Conservation (phyloP, 2,113 vertebrate genomes). For the Erythrocercus mccallii region DNA sequence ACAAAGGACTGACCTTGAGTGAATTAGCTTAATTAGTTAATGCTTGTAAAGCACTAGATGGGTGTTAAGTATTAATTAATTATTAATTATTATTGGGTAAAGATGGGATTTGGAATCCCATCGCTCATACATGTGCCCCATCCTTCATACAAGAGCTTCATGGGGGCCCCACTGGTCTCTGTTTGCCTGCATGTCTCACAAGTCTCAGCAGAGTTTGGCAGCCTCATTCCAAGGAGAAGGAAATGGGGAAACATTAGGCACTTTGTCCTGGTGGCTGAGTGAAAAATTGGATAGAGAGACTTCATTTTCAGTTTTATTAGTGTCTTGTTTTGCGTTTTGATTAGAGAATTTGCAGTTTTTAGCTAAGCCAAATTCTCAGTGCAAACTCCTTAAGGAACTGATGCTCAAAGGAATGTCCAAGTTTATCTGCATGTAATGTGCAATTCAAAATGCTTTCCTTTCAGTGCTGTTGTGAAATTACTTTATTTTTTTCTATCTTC, state of each 20-base stretch:
- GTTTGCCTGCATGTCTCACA: background rate
- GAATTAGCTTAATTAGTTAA: conserved; percentile 71
- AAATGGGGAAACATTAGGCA: background rate
- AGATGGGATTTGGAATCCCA: conserved; percentile 55
- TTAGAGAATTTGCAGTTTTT: background rate
- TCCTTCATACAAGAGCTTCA: background rate
- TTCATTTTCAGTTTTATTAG: background rate
- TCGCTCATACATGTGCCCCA: conserved; percentile 26
- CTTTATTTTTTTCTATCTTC: background rate
- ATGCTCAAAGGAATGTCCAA: background rate
- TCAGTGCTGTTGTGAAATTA: background rate
- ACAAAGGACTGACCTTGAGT: conserved; percentile 66
- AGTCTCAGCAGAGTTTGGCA: background rate
- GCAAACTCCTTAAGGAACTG: background rate
- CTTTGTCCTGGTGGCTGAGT: background rate
- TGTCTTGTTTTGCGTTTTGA: background rate
- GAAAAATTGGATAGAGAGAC: background rate
- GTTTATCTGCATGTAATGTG: background rate
- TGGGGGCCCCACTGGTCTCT: background rate
- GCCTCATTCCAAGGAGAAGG: background rate
- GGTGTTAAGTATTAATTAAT: conserved; percentile 60
- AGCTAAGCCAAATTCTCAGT: background rate
- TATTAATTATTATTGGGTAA: conserved; percentile 66
- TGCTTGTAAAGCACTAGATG: conserved; percentile 62
- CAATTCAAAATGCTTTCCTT: background rate